Evolutionary conservation across 1,140 invertebrate species (phyloP).

Genomic region (Drosophila paulistorum): DNA sequence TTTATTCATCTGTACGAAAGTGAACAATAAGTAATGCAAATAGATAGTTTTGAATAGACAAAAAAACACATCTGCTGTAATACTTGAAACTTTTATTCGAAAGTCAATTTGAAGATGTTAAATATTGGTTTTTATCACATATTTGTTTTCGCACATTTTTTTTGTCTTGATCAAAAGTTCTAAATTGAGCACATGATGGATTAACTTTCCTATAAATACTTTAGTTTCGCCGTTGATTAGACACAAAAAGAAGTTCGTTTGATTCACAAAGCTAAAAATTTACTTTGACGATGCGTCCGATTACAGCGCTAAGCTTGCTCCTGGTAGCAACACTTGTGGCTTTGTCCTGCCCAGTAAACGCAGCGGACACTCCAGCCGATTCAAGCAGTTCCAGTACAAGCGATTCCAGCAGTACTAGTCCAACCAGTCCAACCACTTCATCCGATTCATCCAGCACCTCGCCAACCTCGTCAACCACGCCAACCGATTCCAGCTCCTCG

Average conservation of each 20-base stretch:
- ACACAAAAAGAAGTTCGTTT: neutral
- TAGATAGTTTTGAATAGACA: neutral
- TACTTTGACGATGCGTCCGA: neutral
- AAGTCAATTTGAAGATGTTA: neutral
- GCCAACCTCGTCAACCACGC: neutral
- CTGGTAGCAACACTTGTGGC: slow-evolving; percentile 1
- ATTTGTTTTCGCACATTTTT: neutral
- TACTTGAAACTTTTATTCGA: neutral
- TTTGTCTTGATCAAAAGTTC: neutral
- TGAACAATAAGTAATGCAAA: neutral
- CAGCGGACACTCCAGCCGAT: neutral
- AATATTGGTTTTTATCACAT: neutral
- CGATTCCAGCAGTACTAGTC: neutral
- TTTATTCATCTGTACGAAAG: neutral
- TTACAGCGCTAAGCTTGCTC: neutral
- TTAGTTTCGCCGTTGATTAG: neutral
- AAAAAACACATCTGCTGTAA: slow-evolving; percentile 2
- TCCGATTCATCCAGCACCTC: neutral
- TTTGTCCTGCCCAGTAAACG: neutral
- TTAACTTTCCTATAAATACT: slow-evolving; percentile 2
- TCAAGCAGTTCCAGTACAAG: neutral
- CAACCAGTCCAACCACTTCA: neutral
- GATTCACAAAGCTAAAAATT: neutral
- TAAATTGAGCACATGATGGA: neutral
- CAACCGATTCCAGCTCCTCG: neutral